Evolutionary conservation across 2,797 vertebrate genomes (phyloP).

Genomic region (Ispidina picta): DNA sequence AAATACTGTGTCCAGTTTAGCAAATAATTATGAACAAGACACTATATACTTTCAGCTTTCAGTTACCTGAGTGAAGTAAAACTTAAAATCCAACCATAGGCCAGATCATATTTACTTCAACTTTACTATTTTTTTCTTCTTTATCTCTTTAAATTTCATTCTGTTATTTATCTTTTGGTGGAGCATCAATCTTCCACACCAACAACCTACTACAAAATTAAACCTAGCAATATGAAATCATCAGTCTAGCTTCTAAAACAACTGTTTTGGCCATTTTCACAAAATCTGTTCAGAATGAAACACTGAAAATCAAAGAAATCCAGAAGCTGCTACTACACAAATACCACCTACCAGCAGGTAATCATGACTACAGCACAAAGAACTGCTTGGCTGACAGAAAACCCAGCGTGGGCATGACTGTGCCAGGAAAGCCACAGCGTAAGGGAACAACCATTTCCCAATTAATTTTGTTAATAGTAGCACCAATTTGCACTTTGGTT

Average conservation of each 20-base stretch:
- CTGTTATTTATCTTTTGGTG: neutral
- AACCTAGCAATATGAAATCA: neutral
- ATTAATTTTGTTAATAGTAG: neutral
- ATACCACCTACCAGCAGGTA: neutral
- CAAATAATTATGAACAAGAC: neutral
- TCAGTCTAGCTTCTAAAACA: neutral
- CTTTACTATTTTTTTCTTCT: neutral
- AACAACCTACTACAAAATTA: neutral
- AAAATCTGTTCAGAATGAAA: neutral
- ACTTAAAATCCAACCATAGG: neutral
- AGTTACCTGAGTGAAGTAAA: neutral
- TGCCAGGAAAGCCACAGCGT: neutral
- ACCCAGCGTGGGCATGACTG: neutral
- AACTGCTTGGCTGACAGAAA: neutral
- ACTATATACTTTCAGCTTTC: neutral
- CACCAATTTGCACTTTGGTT: neutral
- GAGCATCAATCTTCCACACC: neutral
- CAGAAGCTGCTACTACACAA: neutral
- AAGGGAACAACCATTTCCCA: rapidly evolving
- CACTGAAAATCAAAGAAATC: neutral
- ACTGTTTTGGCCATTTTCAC: neutral
- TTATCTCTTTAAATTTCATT: neutral
- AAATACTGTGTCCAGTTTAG: neutral
- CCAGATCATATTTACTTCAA: neutral
- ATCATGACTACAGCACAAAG: neutral